phyloP scores from a whole-genome alignment of 2,113 vertebrate genomes.

The Aptenodytes forsteri region DNA sequence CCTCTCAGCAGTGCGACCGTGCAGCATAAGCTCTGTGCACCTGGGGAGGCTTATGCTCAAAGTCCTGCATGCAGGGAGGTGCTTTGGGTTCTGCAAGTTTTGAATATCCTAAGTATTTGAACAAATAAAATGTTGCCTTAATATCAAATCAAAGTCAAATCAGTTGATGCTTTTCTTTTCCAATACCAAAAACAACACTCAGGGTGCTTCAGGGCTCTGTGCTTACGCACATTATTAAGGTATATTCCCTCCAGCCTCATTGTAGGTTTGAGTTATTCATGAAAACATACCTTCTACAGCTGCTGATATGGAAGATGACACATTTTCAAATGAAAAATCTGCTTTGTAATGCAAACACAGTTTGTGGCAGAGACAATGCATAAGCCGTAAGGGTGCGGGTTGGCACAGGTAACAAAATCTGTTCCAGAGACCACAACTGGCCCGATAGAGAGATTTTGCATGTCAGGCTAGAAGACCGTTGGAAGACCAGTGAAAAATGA shows the following conservation, averaged over 20 bases:
- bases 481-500: not conserved
- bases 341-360: not conserved
- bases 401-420: not conserved
- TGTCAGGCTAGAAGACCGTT: not conserved
- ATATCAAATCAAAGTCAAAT: not conserved
- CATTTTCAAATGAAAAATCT: not conserved
- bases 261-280: constrained; percentile 18
- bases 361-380: not conserved
- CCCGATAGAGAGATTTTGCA: not conserved
- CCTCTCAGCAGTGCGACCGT: accelerated
- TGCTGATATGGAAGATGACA: not conserved
- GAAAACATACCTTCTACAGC: not conserved
- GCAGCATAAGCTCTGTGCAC: accelerated
- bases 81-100: not conserved
- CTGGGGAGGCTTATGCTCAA: not conserved
- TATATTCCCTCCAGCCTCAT: not conserved
- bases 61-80: not conserved
- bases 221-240: not conserved
- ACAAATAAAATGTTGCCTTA: not conserved
- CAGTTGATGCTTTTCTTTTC: not conserved
- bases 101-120: not conserved
- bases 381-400: not conserved
- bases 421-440: not conserved
- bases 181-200: not conserved
- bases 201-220: not conserved